Base-by-base conservation (phyloP, 2,888 invertebrate genomes). In the Melitaea athalia region DNA sequence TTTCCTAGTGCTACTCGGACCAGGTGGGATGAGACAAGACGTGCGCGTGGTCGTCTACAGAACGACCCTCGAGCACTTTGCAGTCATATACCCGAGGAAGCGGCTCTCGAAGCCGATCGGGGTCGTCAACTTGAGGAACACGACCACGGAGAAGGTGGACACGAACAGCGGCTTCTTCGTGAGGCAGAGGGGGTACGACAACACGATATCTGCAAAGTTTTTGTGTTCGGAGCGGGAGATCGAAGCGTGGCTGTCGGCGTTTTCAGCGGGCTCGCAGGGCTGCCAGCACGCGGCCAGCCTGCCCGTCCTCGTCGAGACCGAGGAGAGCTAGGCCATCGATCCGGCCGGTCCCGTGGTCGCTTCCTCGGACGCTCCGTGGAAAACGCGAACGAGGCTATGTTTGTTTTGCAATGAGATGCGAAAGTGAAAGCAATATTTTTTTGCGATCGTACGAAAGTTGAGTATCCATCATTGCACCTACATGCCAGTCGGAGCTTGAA, bases 1-100 rank as follows among this genome's bases (percentile, higher is more conserved):
- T n/a, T 93, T 94, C 79, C 90, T 95, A 86, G 94, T 93, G 74
- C 86, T 95, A 55, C 76, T 94, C 49, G 93, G 94, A 2, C 93
- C 94, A 62, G 93, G 92, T 70, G 94, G 94, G 75, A 91, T 93
- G 77, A 88, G 94, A 17, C 95, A 94, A 81, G 92, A 93, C 72
- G 94, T 95, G 6, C 91, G 95, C 77, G 94, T 94, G 72, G 94
- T 94, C 76, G 95, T 95, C 33, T 95, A 95, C 81, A 89, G 93
- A 71, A 95, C 95, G 6, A 93, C 94, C 59, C 84, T 94, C 78
- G 95, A 95, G 79, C 95, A 95, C 77, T 95, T 95, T 77, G 94
- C 94, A 1, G 95, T 95, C 8, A 93, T 95, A 43, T 95, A 94
- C 74, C 95, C 95, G 8, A 93, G 94, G 81, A 94, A 94, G 84